Conservation (phyloP, 53 echinoderm and acorn worm genomes). For the Patiria pectinifera region DNA sequence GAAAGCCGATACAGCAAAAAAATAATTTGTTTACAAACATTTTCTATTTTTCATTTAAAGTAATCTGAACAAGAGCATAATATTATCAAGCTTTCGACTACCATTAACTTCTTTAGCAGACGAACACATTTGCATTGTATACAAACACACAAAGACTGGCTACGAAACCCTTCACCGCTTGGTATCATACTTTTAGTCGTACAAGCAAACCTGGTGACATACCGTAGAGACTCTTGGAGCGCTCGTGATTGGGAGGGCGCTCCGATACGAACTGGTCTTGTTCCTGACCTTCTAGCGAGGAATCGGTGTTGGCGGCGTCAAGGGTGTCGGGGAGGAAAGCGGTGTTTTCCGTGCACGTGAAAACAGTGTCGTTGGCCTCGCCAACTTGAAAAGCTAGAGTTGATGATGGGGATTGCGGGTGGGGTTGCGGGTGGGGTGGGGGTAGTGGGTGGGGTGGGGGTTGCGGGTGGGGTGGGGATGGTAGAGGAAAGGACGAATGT, state of each 20-base stretch:
- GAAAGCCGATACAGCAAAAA: too few relatives aligned
- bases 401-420: neutral
- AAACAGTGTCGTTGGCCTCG: slow-evolving; percentile 14
- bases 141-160: neutral
- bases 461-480: neutral
- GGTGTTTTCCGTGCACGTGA: slow-evolving; percentile 2
- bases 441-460: neutral
- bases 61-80: too few relatives aligned
- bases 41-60: too few relatives aligned
- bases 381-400: slow-evolving; percentile 15
- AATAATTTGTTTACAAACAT: too few relatives aligned
- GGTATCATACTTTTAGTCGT: neutral
- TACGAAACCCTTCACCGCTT: neutral
- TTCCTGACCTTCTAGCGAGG: slow-evolving; percentile 10
- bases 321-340: slow-evolving; percentile 10
- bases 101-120: neutral
- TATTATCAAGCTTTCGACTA: too few relatives aligned
- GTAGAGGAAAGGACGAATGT: neutral
- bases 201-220: neutral
- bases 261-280: neutral
- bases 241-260: slow-evolving; percentile 40
- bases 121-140: neutral
- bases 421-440: neutral
- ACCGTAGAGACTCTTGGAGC: slow-evolving; percentile 46
- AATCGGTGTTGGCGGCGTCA: neutral